Percentiles rank a stretch among this genome's conserved stretches.
These are phyloP conservation scores for Dasysyrphus albostriatus DNA, from an alignment of 2,888 invertebrate genomes.

Conservation along the genomic window DNA sequence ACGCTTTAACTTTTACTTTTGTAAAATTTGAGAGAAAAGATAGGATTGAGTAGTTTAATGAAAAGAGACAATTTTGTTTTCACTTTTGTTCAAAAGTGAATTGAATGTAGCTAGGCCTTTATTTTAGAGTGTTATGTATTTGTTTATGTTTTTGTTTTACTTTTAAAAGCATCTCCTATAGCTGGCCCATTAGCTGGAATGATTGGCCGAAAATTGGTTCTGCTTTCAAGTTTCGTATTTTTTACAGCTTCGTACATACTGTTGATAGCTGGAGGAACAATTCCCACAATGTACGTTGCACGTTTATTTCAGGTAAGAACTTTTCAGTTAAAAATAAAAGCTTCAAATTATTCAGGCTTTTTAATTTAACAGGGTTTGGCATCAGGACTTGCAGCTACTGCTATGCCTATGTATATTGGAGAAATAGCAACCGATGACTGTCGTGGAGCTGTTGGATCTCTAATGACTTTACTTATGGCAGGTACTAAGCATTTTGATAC, in stretches of 20 bases:
- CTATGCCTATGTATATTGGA: conserved; percentile 93
- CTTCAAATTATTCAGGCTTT: no score
- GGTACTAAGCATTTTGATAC: conserved; percentile 48
- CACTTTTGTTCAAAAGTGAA: no score
- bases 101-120: no score
- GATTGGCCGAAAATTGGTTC: conserved; percentile 88
- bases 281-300: conserved; percentile 85
- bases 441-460: conserved; percentile 92
- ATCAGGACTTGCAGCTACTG: conserved; percentile 88
- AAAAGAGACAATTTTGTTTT: no score
- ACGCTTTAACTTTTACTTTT: no score
- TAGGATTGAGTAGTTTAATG: no score
- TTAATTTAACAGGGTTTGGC: conserved; percentile 85
- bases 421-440: conserved; percentile 92
- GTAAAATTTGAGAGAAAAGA: no score
- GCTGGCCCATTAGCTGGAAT: conserved; percentile 88
- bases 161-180: conserved; percentile 86
- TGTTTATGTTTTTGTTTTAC: conserved; percentile 32
- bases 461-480: conserved; percentile 89
- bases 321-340: background rate
- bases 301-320: conserved; percentile 79
- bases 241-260: conserved; percentile 89
- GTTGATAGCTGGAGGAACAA: conserved; percentile 86
- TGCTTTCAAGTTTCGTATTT: conserved; percentile 87
- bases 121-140: no score